Evolutionary conservation across 2,113 vertebrate species (phyloP).

Genomic region (Phainopepla nitens): DNA sequence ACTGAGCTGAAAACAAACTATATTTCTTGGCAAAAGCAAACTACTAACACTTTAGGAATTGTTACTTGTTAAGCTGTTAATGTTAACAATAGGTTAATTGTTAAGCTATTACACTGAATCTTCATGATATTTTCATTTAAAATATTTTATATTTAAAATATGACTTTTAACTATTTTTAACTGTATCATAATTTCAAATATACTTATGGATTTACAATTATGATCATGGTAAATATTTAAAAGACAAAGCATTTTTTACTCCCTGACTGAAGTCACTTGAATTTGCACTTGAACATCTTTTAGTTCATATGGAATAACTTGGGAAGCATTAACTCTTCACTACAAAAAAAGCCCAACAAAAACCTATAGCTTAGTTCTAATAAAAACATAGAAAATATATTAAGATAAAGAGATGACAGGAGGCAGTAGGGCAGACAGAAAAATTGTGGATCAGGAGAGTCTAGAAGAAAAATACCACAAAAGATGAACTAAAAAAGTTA

Average conservation of each 20-base stretch:
- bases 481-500: background rate
- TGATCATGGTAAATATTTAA: background rate
- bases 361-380: background rate
- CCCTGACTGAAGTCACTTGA: background rate
- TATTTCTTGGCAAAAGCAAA: background rate
- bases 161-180: background rate
- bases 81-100: background rate
- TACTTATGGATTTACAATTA: background rate
- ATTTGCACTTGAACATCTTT: background rate
- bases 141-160: background rate
- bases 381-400: background rate
- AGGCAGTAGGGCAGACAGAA: background rate
- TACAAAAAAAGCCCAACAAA: background rate
- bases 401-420: background rate
- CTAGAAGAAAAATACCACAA: background rate
- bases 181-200: background rate
- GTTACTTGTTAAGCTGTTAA: no score
- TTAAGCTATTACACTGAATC: background rate
- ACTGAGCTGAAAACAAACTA: background rate
- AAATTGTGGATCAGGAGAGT: background rate
- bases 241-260: background rate
- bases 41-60: background rate
- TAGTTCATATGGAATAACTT: background rate
- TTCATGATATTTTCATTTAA: background rate
- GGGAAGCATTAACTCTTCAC: background rate